These are phyloP conservation scores for Clarias batrachus DNA, from an alignment of 2,113 vertebrate genomes.

Conservation along the genomic window DNA sequence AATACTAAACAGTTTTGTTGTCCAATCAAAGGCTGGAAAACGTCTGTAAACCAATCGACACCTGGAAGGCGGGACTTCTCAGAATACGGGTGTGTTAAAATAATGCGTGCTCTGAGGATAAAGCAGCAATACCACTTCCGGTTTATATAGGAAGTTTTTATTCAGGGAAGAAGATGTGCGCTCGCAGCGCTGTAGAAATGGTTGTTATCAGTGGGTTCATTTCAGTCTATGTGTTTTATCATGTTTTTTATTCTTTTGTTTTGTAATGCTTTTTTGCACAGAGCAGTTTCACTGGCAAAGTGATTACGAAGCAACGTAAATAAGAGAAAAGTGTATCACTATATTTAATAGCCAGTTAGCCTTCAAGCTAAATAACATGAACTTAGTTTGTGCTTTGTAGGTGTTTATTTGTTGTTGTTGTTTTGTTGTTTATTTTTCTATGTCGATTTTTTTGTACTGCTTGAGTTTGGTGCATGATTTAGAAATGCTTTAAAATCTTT, in stretches of 20 bases:
- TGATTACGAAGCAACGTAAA: background rate
- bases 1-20: background rate
- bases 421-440: background rate
- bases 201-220: background rate
- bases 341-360: slow-evolving; percentile 14
- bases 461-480: background rate
- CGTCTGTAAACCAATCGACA: background rate
- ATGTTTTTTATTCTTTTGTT: background rate
- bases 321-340: background rate
- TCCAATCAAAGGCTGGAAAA: background rate
- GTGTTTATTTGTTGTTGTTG: background rate
- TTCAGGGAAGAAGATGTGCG: background rate
- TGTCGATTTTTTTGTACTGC: background rate
- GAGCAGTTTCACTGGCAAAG: slow-evolving; percentile 17
- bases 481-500: background rate
- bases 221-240: background rate
- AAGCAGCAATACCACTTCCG: slow-evolving; percentile 8
- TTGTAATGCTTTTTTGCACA: slow-evolving; percentile 3
- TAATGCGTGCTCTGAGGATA: background rate
- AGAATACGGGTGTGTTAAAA: background rate
- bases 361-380: background rate
- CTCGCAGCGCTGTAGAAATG: background rate
- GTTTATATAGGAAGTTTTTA: slow-evolving; percentile 47
- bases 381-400: background rate
- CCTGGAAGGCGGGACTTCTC: background rate